Percentiles rank a stretch among this genome's conserved stretches.
phyloP scores from a whole-genome alignment of 2,888 invertebrate species.

The Stenoptilia bipunctidactyla region DNA sequence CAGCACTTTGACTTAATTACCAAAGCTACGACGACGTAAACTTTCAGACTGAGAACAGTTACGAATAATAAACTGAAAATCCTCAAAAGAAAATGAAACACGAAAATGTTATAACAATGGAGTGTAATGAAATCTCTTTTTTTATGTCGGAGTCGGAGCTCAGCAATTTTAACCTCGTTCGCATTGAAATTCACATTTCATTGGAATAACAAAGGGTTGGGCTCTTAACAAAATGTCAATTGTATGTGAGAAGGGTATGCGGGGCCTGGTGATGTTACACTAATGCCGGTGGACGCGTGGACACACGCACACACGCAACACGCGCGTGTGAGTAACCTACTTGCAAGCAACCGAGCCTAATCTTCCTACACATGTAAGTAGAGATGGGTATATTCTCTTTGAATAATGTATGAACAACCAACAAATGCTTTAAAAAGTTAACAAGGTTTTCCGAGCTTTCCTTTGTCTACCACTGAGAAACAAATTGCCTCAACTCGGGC shows the following conservation, averaged over 20 bases:
- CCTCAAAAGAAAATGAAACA: constrained; percentile 46
- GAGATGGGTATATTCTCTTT: constrained; percentile 26
- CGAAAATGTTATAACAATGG: constrained; percentile 57
- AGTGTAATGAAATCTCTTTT: constrained; percentile 54
- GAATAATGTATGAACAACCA: constrained; percentile 59
- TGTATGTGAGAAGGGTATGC: constrained; percentile 41
- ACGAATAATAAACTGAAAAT: constrained; percentile 41
- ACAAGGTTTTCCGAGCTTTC: constrained; percentile 63
- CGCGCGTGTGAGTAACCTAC: neutral
- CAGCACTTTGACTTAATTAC: constrained; percentile 49
- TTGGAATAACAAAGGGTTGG: constrained; percentile 55
- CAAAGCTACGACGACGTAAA: constrained; percentile 30
- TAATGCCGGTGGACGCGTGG: constrained; percentile 22
- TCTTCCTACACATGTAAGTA: constrained; percentile 27
- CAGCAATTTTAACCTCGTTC: constrained; percentile 58
- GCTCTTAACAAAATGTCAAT: constrained; percentile 56
- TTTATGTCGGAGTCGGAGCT: constrained; percentile 41
- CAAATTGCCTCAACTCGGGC: constrained; percentile 44
- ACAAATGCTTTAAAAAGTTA: constrained; percentile 66
- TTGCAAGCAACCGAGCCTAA: no score
- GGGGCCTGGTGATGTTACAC: constrained; percentile 25
- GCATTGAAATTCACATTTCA: constrained; percentile 61
- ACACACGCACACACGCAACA: neutral
- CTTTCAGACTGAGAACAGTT: constrained; percentile 29
- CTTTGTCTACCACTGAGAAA: constrained; percentile 54